phyloP scores from a whole-genome alignment of 2,797 vertebrate species.

The Euthynnus affinis region DNA sequence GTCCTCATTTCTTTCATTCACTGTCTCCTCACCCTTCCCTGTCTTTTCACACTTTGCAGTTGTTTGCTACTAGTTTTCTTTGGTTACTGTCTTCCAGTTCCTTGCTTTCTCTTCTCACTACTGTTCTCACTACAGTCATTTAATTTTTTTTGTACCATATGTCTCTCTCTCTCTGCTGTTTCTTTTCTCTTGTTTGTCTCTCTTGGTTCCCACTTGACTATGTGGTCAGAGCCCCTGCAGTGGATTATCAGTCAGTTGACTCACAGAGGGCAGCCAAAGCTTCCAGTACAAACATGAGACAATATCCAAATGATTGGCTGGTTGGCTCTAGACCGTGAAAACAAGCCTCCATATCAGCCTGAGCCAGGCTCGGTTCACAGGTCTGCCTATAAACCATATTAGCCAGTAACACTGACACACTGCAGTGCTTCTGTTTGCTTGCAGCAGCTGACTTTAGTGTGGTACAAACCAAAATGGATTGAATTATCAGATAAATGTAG shows the following conservation, averaged over 20 bases:
- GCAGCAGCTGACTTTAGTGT: conserved; percentile 53
- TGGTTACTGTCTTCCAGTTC: conserved; percentile 4
- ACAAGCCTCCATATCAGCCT: conserved; percentile 70
- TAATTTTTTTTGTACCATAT: too few species aligned
- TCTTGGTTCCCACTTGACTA: conserved; percentile 45
- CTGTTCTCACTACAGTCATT: not conserved
- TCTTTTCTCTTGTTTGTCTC: conserved; percentile 37
- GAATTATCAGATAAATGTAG: conserved; percentile 68
- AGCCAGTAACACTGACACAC: conserved; percentile 49
- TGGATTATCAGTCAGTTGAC: conserved; percentile 82
- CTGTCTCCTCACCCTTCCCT: conserved; percentile 18
- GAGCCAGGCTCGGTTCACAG: conserved; percentile 67
- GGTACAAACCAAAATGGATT: conserved; percentile 47
- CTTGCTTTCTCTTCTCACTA: conserved; percentile 14
- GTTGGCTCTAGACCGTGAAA: conserved; percentile 70
- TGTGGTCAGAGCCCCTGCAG: conserved; percentile 65
- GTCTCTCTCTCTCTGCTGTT: conserved; percentile 24
- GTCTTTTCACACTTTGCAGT: conserved; percentile 15
- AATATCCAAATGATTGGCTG: conserved; percentile 75
- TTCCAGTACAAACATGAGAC: conserved; percentile 80
- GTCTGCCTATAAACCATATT: conserved; percentile 61
- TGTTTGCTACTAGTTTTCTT: not conserved
- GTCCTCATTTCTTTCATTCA: conserved; percentile 34
- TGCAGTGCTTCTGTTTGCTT: conserved; percentile 64
- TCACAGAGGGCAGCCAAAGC: conserved; percentile 77